A percentile compares a stretch with the other conserved stretches of the same genome.
phyloP scores from a whole-genome alignment of 2,888 invertebrate species.

The Volucella bombylans region DNA sequence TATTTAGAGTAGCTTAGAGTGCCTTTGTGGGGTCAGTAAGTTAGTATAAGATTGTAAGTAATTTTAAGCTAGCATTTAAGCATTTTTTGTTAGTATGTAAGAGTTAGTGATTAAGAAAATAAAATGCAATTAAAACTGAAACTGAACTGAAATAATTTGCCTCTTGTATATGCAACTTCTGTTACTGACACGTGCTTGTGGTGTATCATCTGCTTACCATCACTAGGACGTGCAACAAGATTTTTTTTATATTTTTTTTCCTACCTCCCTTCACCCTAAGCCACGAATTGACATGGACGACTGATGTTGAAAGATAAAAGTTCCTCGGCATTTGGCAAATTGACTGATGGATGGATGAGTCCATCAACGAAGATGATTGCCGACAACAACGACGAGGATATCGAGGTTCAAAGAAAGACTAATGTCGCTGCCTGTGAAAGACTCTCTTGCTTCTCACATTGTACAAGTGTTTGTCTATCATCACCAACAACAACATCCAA shows the following conservation, averaged over 20 bases:
- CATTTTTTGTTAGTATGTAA: too few species aligned
- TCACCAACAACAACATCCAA: slow-evolving; percentile 4
- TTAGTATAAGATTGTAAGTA: too few species aligned
- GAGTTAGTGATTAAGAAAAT: too few species aligned
- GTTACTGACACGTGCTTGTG: background rate
- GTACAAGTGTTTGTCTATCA: slow-evolving; percentile 26
- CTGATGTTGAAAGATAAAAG: slow-evolving; percentile 4
- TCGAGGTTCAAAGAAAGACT: background rate
- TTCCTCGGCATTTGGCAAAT: slow-evolving; percentile 17
- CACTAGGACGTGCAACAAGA: background rate
- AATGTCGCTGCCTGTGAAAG: slow-evolving; percentile 4
- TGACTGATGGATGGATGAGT: slow-evolving; percentile 46
- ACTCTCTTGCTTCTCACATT: slow-evolving; percentile 28
- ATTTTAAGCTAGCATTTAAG: too few species aligned
- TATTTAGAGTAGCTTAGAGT: too few species aligned
- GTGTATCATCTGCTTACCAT: background rate
- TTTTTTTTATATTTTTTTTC: background rate
- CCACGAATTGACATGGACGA: slow-evolving; percentile 16
- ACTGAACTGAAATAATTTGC: background rate
- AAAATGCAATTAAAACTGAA: too few species aligned
- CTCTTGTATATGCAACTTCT: slow-evolving; percentile 11
- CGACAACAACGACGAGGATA: background rate
- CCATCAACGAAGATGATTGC: slow-evolving; percentile 6
- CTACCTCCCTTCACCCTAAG: background rate
- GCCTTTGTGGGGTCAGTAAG: too few species aligned